phyloP scores from a whole-genome alignment of 2,113 vertebrate species.

The Lampris incognitus region DNA sequence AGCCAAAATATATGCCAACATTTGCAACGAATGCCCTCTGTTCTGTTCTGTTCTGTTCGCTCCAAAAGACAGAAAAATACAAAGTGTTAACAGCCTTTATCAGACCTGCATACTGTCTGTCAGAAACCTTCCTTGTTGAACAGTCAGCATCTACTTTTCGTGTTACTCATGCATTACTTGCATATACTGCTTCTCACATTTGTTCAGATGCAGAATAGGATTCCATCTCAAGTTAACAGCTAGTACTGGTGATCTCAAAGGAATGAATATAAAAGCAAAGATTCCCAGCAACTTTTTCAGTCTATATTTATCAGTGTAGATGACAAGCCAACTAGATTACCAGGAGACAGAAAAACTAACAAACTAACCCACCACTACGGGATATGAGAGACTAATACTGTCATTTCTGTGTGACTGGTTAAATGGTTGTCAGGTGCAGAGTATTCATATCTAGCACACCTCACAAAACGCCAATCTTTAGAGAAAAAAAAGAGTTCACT shows the following conservation, averaged over 20 bases:
- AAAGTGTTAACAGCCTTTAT: constrained; percentile 30
- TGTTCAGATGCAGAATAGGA: constrained; percentile 62
- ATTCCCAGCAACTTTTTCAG: constrained; percentile 68
- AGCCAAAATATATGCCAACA: constrained; percentile 21
- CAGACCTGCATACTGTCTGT: constrained; percentile 48
- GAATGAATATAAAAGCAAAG: constrained; percentile 75
- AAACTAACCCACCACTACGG: constrained; percentile 71
- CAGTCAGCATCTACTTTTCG: constrained; percentile 32
- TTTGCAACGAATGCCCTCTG: constrained; percentile 45
- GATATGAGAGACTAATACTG: constrained; percentile 71
- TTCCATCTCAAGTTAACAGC: constrained; percentile 62
- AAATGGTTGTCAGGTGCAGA: constrained; percentile 63
- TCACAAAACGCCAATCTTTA: constrained; percentile 75
- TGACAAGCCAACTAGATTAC: constrained; percentile 75
- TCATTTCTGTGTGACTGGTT: constrained; percentile 66
- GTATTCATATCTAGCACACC: constrained; percentile 73
- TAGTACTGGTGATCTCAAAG: constrained; percentile 73
- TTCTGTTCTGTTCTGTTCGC: constrained; percentile 31
- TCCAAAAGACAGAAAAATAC: constrained; percentile 33
- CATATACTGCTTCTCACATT: constrained; percentile 40
- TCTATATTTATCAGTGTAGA: constrained; percentile 75
- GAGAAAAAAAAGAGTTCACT: constrained; percentile 57
- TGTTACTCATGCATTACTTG: constrained; percentile 24
- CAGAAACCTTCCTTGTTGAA: constrained; percentile 14
- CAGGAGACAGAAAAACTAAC: constrained; percentile 64